Evolutionary conservation across 2,113 vertebrate genomes (phyloP).

Genomic region (Neotoma lepida): DNA sequence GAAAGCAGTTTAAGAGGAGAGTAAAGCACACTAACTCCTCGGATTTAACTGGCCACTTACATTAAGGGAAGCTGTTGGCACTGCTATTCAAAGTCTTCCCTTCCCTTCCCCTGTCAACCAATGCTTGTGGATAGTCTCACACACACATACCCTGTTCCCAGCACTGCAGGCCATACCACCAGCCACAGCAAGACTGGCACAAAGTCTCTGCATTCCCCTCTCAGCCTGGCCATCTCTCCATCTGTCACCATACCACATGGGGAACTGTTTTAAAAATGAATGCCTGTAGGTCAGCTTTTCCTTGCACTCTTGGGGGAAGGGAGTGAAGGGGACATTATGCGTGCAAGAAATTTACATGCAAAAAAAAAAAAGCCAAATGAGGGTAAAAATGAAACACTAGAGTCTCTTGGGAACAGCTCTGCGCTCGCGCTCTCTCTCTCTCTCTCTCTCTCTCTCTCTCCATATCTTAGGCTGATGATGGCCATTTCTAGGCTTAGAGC

Average conservation of each 20-base stretch:
- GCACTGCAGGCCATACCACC: background rate
- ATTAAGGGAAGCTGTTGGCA: background rate
- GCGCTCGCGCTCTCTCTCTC: too few relatives aligned
- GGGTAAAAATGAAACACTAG: background rate
- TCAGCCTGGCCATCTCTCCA: background rate
- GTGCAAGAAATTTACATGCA: background rate
- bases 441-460: too few relatives aligned
- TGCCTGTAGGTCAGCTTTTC: background rate
- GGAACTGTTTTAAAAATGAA: background rate
- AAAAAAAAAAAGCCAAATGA: background rate
- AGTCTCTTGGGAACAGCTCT: background rate
- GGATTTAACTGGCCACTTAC: background rate
- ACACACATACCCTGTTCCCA: background rate
- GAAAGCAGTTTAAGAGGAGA: constrained; percentile 8
- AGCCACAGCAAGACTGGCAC: background rate
- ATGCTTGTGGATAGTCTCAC: background rate
- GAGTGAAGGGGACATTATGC: background rate
- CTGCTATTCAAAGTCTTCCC: background rate
- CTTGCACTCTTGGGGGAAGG: background rate
- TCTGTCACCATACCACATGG: background rate
- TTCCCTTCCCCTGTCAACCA: background rate
- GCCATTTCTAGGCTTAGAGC: background rate
- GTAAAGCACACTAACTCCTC: background rate
- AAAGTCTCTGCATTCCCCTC: background rate
- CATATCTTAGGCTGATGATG: background rate